Base-by-base conservation (phyloP, 2,888 invertebrate genomes). In the Nipponacmea schrenckii region DNA sequence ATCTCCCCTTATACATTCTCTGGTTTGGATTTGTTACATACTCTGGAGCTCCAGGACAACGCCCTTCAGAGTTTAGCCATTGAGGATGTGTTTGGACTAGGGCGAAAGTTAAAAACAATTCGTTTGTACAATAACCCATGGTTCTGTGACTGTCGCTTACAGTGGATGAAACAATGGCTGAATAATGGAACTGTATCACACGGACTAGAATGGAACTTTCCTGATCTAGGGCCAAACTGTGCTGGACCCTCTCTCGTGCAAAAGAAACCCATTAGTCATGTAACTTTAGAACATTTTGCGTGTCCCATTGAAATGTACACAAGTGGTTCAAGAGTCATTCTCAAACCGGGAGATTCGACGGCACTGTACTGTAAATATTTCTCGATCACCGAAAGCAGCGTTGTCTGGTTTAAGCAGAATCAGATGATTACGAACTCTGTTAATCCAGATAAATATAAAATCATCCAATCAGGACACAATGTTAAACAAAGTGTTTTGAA, bases 81-180 rank as follows among this genome's bases (percentile, higher is more conserved):
- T 2, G 74, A 79, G 26, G 73, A 77, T 8, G 79, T 85, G 64
- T 73, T 79, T 68, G 75, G 78, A 70, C 80, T 85, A 69, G 73
- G 79, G 8, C 50, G 72, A 0, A 74, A 75, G n/a, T 74, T 84
- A 10, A 79, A 77, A 39, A 74, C 76, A 24, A 74, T 85, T 8
- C 80, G 80, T 31, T 77, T 86, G 26, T 80, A 81, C 69, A 78
- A 84, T 68, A 86, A 86, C 46, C 83, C 81, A 8, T 86, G 86
- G 86, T 76, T 79, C 66, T 86, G 86, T 75, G 84, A 86, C 77
- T 86, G 86, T 75, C 72, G 79, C 2, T 70, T 85, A 24, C 77
- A 84, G 5, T 85, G 86, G 85, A 72, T 86, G 27, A 74, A 81
- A 20, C 65, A 76, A 17, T 86, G 83, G 83, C 73, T 85, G 24